These are phyloP conservation scores for Brassicogethes aeneus DNA, from an alignment of 2,888 invertebrate genomes.

Conservation along the genomic window DNA sequence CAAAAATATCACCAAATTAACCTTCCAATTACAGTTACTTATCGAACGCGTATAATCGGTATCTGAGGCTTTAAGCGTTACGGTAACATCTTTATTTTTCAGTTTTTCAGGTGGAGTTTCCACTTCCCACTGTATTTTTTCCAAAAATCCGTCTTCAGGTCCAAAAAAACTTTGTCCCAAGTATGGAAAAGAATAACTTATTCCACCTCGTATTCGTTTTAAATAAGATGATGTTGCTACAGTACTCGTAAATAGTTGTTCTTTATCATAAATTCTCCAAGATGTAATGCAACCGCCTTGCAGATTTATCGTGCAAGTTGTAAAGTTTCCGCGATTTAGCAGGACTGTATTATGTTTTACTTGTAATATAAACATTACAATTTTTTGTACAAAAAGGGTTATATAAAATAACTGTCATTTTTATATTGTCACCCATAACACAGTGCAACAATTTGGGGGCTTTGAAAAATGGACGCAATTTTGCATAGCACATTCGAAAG, in stretches of 20 bases:
- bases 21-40: not conserved
- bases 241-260: constrained; percentile 1
- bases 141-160: not conserved
- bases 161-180: not conserved
- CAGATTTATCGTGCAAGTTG: constrained; percentile 1
- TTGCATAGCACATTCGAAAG: too few relatives aligned
- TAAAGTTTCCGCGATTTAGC: not conserved
- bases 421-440: too few relatives aligned
- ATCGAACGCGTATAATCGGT: not conserved
- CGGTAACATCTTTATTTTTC: not conserved
- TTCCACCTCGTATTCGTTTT: not conserved
- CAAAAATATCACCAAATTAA: not conserved
- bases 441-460: too few relatives aligned
- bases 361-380: not conserved
- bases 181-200: not conserved
- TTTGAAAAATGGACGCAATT: too few relatives aligned
- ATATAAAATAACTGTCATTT: too few relatives aligned
- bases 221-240: not conserved
- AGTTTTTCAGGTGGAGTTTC: not conserved
- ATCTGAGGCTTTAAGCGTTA: not conserved
- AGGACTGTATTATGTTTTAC: not conserved
- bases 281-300: constrained; percentile 1
- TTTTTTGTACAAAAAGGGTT: too few relatives aligned
- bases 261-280: not conserved
- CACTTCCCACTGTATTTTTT: not conserved